Percentiles rank a stretch among this genome's conserved stretches.
phyloP scores from a whole-genome alignment of 2,888 invertebrate genomes.

The Meta bourneti region DNA sequence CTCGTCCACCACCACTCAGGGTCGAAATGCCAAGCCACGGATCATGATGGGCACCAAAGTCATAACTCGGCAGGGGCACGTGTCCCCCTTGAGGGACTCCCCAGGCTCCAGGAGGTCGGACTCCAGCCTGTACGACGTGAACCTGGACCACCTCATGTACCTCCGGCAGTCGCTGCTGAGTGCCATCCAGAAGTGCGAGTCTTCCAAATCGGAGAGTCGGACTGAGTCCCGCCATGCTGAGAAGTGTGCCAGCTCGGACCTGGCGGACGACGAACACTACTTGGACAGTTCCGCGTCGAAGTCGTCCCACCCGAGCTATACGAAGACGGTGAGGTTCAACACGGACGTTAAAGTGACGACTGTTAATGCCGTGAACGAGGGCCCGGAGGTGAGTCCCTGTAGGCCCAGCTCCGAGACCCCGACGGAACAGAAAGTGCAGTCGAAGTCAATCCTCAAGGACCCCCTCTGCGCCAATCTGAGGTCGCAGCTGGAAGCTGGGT shows the following conservation, averaged over 20 bases:
- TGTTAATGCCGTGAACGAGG: conserved; percentile 6
- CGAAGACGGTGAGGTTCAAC: conserved; percentile 78
- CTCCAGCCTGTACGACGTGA: conserved; percentile 75
- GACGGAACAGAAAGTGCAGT: conserved; percentile 46
- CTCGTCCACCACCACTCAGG: conserved; percentile 31
- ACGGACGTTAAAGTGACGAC: conserved; percentile 75
- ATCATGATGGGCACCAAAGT: conserved; percentile 80
- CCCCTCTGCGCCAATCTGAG: conserved; percentile 78
- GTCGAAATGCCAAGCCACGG: conserved; percentile 78
- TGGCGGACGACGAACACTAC: conserved; percentile 50
- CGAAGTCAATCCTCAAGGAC: conserved; percentile 78
- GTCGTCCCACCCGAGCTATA: conserved; percentile 50
- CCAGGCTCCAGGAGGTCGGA: conserved; percentile 71
- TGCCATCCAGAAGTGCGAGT: conserved; percentile 79
- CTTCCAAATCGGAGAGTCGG: conserved; percentile 59
- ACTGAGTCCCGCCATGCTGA: conserved; percentile 3
- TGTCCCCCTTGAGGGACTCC: conserved; percentile 59
- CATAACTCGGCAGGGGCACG: conserved; percentile 77
- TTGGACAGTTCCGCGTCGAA: conserved; percentile 23
- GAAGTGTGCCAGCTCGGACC: neutral
- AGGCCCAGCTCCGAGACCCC: neutral
- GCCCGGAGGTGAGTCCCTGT: conserved; percentile 10
- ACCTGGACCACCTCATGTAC: conserved; percentile 79
- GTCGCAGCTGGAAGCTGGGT: conserved; percentile 75
- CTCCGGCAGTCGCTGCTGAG: conserved; percentile 79